Evolutionary conservation across 2,888 invertebrate genomes (phyloP), one percentile per base, ranked within the genome.

Genomic region (Agrenia bidenticulata): DNA sequence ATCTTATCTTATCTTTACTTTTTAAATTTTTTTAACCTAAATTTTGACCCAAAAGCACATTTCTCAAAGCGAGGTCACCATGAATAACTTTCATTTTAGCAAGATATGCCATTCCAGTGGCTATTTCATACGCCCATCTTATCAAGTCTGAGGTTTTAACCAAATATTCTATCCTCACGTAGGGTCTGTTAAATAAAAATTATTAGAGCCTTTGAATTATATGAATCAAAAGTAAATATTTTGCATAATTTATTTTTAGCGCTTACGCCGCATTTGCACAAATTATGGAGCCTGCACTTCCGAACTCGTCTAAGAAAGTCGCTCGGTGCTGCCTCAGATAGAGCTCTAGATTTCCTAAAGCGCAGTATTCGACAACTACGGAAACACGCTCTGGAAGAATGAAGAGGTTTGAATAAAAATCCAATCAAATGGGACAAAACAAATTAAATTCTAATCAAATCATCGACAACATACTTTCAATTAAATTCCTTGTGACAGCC

Each of bases 61-160:
- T 70, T 27, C 70, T 41, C 9, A 67, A 24, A 5, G 70, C 70
- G 0, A 70, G 41, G 37, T 70, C 70, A 13, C 70, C 70, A 59
- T 70, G 70, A 63, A 70, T 51, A 13, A 70, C 49, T 19, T 64
- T 64, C 42, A 53, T 67, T 32, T 53, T 66, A 11, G 67, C 50
- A 1, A 70, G 56, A 41, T 64, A 70, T 32, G 67, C 70, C 70
- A 70, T 54, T 7, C 64, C 70, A 17, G 63, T 63, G 1, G 67
- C 51, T 17, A 70, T 64, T 59, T 70, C 67, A 57, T 66, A 70
- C 0, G 67, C 66, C 70, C 70, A 70, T n/a, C 56, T 50, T 17
- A 70, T 62, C 61, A 70, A 63, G 65, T 70, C 67, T 19, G 64
- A 67, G 17, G 70, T 65, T 61, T 70, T 70, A 1, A 70, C 65